phyloP scores from a whole-genome alignment of 2,113 vertebrate species.

The Anhinga rufa region DNA sequence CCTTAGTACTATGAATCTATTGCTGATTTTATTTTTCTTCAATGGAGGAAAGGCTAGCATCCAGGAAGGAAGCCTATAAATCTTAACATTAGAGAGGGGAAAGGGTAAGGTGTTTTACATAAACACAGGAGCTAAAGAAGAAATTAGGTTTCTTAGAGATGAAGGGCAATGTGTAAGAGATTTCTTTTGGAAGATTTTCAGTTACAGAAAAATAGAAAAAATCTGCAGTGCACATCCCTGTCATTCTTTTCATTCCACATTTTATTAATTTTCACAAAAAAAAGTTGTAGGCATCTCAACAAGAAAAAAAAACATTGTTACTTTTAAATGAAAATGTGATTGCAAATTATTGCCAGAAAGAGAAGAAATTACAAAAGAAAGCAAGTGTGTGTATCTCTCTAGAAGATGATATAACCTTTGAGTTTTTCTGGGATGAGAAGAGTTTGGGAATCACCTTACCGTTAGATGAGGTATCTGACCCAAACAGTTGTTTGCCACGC shows the following conservation, averaged over 20 bases:
- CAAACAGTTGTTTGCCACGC: neutral
- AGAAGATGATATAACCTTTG: neutral
- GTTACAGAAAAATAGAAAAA: neutral
- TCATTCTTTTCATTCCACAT: neutral
- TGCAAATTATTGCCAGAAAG: neutral
- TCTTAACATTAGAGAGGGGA: neutral
- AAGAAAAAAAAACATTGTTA: neutral
- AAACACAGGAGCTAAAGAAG: neutral
- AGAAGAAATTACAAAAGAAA: neutral
- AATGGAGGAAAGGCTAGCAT: neutral
- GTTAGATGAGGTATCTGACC: neutral
- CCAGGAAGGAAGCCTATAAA: conserved; percentile 32
- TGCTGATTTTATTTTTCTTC: conserved; percentile 9
- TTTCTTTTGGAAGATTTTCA: neutral
- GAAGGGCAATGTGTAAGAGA: neutral
- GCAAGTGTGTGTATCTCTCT: neutral
- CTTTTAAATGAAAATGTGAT: neutral
- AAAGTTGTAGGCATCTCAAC: neutral
- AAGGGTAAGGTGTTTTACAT: neutral
- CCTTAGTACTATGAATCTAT: neutral
- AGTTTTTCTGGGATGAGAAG: neutral
- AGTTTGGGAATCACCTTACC: neutral
- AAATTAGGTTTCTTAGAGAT: neutral
- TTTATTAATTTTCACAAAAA: neutral
- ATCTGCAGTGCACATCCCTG: neutral